phyloP scores from a whole-genome alignment of 2,113 vertebrate genomes.

The Leuciscus idus region DNA sequence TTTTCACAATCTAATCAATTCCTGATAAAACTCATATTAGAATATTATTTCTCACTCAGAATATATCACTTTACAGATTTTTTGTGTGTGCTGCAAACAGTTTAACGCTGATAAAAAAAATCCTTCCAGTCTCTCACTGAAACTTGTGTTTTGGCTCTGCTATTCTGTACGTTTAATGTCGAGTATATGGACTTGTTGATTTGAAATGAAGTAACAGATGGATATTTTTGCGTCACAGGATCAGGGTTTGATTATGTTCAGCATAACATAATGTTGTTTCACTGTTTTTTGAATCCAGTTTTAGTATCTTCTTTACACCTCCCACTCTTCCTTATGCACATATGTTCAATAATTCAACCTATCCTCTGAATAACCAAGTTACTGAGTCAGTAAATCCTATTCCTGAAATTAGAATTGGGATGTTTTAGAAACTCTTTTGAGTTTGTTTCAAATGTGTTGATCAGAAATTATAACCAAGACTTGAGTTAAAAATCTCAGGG shows the following conservation, averaged over 20 bases:
- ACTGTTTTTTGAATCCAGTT: background rate
- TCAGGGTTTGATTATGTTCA: conserved; percentile 3
- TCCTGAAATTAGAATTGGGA: background rate
- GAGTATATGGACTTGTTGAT: background rate
- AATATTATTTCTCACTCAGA: background rate
- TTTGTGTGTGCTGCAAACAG: background rate
- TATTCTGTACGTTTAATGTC: background rate
- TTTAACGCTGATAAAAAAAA: background rate
- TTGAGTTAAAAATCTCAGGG: too few species aligned
- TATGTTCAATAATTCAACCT: background rate
- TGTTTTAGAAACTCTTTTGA: background rate
- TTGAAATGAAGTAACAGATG: background rate
- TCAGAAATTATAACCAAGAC: too few species aligned
- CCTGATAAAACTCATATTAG: background rate
- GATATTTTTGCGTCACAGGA: background rate
- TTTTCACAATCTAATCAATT: background rate
- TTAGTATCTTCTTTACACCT: conserved; percentile 8
- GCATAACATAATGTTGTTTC: background rate
- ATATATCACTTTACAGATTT: background rate
- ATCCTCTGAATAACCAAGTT: background rate
- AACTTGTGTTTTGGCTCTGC: background rate
- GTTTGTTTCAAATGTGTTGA: too few species aligned
- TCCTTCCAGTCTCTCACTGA: background rate
- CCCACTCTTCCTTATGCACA: background rate
- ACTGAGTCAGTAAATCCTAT: background rate